These are phyloP conservation scores for Aphelenchoides avenae DNA, from an alignment of 1,140 invertebrate species.

Conservation along the genomic window DNA sequence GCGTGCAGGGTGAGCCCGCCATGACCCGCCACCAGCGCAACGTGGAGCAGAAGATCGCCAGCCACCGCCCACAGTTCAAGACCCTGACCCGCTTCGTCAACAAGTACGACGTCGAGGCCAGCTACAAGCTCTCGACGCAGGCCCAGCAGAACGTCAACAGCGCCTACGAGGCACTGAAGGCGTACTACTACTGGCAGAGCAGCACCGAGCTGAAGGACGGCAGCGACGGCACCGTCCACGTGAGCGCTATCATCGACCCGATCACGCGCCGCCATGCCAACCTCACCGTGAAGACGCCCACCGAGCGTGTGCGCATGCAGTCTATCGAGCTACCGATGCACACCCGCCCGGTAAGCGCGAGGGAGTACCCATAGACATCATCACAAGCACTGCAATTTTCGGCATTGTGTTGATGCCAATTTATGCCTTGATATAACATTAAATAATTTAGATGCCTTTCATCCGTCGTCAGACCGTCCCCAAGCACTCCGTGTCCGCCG, in stretches of 20 bases:
- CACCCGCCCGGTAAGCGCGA: conserved; percentile 10
- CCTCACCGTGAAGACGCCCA: conserved; percentile 38
- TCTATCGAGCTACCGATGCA: conserved; percentile 17
- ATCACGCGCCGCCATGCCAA: conserved; percentile 32
- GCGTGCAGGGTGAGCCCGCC: conserved; percentile 26
- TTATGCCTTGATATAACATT: too few relatives aligned
- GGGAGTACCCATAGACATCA: too few relatives aligned
- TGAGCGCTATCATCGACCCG: conserved; percentile 39
- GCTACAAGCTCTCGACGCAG: conserved; percentile 25
- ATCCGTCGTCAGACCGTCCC: too few relatives aligned
- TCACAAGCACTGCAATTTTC: too few relatives aligned
- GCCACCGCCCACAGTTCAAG: conserved; percentile 18
- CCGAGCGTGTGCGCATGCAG: conserved; percentile 8
- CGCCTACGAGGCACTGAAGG: conserved; percentile 25
- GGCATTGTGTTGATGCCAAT: too few relatives aligned
- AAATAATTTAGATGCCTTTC: too few relatives aligned
- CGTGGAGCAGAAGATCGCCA: conserved; percentile 14
- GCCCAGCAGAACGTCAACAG: conserved; percentile 20
- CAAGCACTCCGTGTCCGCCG: too few relatives aligned
- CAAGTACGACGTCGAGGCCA: conserved; percentile 36
- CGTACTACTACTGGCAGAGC: conserved; percentile 34
- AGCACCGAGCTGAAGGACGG: conserved; percentile 13
- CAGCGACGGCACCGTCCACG: conserved; percentile 2
- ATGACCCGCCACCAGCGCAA: conserved; percentile 9
- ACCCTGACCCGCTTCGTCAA: conserved; percentile 23